phyloP scores from a whole-genome alignment of 2,888 invertebrate genomes.

The Rhagium mordax region DNA sequence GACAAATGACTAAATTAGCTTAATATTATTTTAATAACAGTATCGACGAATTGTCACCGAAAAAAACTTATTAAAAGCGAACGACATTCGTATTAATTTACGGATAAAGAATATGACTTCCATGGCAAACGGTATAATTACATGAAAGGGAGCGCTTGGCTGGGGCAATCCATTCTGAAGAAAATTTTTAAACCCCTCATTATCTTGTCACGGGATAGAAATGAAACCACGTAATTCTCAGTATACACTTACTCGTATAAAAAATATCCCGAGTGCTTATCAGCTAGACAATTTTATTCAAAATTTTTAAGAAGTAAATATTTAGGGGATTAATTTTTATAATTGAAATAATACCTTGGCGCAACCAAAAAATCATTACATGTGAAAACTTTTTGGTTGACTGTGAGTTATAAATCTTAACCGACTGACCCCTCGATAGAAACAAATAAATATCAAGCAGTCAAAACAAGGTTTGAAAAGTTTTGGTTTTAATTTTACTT shows the following conservation, averaged over 20 bases:
- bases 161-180: slow-evolving; percentile 6
- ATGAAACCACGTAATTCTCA: background rate
- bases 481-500: slow-evolving; percentile 14
- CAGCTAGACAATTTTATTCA: background rate
- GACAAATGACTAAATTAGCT: slow-evolving; percentile 64
- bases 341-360: too few species aligned
- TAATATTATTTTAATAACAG: slow-evolving; percentile 64
- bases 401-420: background rate
- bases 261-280: background rate
- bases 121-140: slow-evolving; percentile 15
- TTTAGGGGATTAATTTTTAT: too few species aligned
- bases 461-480: background rate
- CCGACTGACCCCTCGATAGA: background rate
- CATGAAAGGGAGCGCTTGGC: slow-evolving; percentile 9
- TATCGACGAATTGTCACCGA: slow-evolving; percentile 37
- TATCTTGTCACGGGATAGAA: slow-evolving; percentile 21
- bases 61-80: slow-evolving; percentile 39
- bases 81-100: slow-evolving; percentile 32
- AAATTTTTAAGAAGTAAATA: too few species aligned
- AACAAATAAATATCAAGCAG: background rate
- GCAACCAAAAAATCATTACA: too few species aligned
- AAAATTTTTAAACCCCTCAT: slow-evolving; percentile 24
- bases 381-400: background rate
- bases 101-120: slow-evolving; percentile 21
- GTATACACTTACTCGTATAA: background rate